Evolutionary conservation across 2,113 vertebrate species (phyloP).

Genomic region (Nestor notabilis): DNA sequence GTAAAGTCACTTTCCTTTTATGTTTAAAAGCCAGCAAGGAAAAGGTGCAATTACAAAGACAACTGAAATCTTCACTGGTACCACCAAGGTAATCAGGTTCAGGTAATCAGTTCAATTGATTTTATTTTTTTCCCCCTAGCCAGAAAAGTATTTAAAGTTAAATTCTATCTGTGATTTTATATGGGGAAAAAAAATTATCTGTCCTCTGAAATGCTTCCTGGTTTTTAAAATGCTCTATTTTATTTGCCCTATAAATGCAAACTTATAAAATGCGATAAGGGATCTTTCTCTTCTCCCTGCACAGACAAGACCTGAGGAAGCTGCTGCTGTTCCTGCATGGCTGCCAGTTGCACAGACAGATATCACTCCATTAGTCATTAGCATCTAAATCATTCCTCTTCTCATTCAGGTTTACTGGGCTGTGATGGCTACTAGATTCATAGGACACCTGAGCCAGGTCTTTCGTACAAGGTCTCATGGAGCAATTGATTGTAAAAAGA

Average conservation of each 20-base stretch:
- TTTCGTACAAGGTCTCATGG: conserved; percentile 60
- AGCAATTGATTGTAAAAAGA: conserved; percentile 63
- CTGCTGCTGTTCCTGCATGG: conserved; percentile 26
- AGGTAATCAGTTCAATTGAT: conserved; percentile 66
- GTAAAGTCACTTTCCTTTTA: conserved; percentile 63
- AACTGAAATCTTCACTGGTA: conserved; percentile 60
- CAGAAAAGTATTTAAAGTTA: conserved; percentile 58
- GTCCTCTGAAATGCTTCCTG: conserved; percentile 46
- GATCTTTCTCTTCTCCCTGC: conserved; percentile 42
- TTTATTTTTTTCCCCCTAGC: background rate
- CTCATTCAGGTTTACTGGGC: conserved; percentile 66
- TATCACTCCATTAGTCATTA: conserved; percentile 68
- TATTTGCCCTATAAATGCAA: conserved; percentile 65
- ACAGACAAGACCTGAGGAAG: conserved; percentile 17
- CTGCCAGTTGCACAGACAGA: conserved; percentile 45
- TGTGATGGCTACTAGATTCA: conserved; percentile 63
- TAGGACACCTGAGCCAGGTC: conserved; percentile 68
- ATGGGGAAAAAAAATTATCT: background rate
- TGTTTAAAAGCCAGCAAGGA: conserved; percentile 58
- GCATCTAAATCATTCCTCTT: conserved; percentile 64
- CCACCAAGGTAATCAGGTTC: conserved; percentile 56
- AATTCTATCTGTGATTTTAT: conserved; percentile 51
- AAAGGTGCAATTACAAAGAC: conserved; percentile 66
- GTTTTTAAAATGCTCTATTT: conserved; percentile 51
- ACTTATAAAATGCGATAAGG: conserved; percentile 60